A percentile compares a stretch with the other conserved stretches of the same genome.
Evolutionary conservation across 2,797 vertebrate genomes (phyloP).

Genomic region (Anabas testudineus): DNA sequence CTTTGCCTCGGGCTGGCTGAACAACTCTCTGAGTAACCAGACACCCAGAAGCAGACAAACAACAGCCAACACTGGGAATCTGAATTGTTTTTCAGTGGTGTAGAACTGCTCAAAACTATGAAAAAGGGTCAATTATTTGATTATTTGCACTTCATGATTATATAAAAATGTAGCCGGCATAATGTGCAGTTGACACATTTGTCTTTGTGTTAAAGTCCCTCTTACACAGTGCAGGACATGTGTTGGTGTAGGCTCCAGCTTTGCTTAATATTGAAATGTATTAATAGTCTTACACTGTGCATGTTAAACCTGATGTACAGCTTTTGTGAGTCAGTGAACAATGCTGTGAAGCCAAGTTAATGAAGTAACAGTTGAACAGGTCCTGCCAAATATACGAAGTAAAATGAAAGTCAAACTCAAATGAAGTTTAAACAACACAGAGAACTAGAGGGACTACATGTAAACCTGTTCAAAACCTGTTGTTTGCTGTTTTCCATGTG

Average conservation of each 20-base stretch:
- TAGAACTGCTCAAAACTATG: not conserved
- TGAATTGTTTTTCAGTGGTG: constrained; percentile 1
- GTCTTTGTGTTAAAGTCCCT: not conserved
- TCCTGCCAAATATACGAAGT: constrained; percentile 11
- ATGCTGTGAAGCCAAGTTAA: constrained; percentile 2
- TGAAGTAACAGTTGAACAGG: constrained; percentile 37
- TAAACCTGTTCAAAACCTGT: no score
- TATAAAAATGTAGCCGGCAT: no score
- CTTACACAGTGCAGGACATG: constrained; percentile 20
- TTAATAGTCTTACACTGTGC: constrained; percentile 1
- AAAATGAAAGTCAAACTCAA: not conserved
- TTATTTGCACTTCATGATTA: not conserved
- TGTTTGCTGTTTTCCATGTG: not conserved
- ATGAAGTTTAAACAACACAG: no score
- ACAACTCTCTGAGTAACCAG: constrained; percentile 81
- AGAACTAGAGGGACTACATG: no score
- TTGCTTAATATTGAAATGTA: not conserved
- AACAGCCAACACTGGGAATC: constrained; percentile 41
- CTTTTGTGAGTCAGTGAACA: constrained; percentile 12
- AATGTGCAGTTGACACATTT: not conserved
- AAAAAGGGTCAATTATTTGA: not conserved
- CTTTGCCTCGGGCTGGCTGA: constrained; percentile 81
- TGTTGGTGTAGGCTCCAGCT: not conserved
- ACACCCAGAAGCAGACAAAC: constrained; percentile 74
- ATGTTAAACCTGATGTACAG: constrained; percentile 37